Evolutionary conservation across 1,140 invertebrate genomes (phyloP).

Genomic region (Drosophila nikananu): DNA sequence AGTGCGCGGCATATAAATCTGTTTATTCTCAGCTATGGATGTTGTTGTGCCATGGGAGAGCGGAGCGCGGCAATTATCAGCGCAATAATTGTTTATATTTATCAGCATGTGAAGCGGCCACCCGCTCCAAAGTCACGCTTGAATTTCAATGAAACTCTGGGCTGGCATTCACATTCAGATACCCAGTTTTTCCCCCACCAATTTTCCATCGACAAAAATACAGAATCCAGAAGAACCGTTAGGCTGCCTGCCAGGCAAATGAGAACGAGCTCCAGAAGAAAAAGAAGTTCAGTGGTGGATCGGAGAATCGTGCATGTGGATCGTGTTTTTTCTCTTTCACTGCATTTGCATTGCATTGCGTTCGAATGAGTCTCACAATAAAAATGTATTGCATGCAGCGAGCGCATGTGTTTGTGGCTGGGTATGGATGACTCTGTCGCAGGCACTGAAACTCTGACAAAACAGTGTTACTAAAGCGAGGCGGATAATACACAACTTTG

Average conservation of each 20-base stretch:
- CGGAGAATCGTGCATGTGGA: conserved; percentile 33
- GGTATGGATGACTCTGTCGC: conserved; percentile 47
- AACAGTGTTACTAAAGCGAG: conserved; percentile 51
- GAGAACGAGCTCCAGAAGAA: conserved; percentile 55
- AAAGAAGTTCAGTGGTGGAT: conserved; percentile 51
- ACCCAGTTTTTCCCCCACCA: conserved; percentile 59
- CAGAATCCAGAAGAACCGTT: conserved; percentile 41
- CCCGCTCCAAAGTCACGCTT: conserved; percentile 72
- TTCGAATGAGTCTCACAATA: conserved; percentile 37
- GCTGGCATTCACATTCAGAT: conserved; percentile 17
- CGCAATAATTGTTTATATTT: conserved; percentile 78
- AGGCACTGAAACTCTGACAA: conserved; percentile 44
- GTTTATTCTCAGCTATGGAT: conserved; percentile 19
- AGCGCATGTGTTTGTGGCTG: conserved; percentile 12
- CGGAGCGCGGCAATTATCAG: conserved; percentile 69
- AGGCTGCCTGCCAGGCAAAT: conserved; percentile 55
- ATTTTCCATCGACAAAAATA: conserved; percentile 64
- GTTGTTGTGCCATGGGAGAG: conserved; percentile 47
- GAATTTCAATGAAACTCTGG: conserved; percentile 62
- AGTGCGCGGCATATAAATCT: conserved; percentile 41
- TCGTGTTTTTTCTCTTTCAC: conserved; percentile 25
- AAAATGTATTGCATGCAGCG: conserved; percentile 24
- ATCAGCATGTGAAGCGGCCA: conserved; percentile 58
- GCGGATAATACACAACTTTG: conserved; percentile 55
- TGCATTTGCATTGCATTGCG: conserved; percentile 18